A percentile compares a stretch with the other conserved stretches of the same genome.
Evolutionary conservation across 2,797 vertebrate genomes (phyloP).

Genomic region (Lerista edwardsae): DNA sequence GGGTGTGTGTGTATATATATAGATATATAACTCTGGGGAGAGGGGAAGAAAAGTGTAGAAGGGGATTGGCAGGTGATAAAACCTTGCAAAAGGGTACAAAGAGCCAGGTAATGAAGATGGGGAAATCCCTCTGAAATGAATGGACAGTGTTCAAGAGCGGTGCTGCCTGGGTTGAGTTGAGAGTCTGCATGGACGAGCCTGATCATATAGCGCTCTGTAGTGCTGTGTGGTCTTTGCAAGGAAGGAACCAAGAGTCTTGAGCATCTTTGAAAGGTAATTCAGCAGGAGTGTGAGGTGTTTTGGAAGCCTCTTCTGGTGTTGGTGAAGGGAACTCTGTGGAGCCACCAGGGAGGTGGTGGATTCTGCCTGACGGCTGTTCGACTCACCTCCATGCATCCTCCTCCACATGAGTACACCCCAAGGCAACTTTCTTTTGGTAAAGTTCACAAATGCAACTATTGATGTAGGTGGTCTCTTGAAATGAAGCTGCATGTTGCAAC

Average conservation of each 20-base stretch:
- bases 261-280: too few relatives aligned
- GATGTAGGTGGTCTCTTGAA: neutral
- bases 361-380: too few relatives aligned
- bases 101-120: neutral
- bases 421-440: neutral
- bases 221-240: neutral
- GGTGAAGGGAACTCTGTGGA: too few relatives aligned
- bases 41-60: neutral
- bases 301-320: too few relatives aligned
- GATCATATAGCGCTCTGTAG: neutral
- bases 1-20: neutral
- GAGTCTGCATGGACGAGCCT: neutral
- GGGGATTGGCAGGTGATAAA: neutral
- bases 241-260: neutral
- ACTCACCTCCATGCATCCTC: too few relatives aligned
- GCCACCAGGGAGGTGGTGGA: too few relatives aligned
- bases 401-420: neutral
- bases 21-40: neutral
- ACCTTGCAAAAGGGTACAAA: neutral
- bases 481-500: neutral
- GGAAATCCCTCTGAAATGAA: neutral
- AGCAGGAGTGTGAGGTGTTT: too few relatives aligned
- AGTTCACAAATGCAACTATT: neutral
- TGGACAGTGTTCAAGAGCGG: neutral
- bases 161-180: neutral